phyloP scores from a whole-genome alignment of 2,888 invertebrate species.

The Holacanthella duospinosa region DNA sequence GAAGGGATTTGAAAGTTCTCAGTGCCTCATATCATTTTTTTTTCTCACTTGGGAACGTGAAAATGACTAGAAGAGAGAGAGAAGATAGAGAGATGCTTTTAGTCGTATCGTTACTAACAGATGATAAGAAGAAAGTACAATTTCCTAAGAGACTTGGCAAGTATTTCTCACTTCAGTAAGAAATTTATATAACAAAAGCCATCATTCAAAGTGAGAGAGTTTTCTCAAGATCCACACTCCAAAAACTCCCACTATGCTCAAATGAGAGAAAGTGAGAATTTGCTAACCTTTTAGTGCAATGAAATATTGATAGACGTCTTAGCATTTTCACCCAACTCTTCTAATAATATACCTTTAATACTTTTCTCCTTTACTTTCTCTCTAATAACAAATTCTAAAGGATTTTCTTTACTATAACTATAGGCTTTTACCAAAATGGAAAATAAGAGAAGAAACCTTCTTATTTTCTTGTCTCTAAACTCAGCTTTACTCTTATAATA shows the following conservation, averaged over 20 bases:
- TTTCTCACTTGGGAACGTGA: neutral
- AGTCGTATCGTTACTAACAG: neutral
- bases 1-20: neutral
- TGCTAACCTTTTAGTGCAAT: constrained; percentile 37
- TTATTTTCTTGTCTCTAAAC: too few relatives aligned
- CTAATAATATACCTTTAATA: neutral
- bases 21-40: neutral
- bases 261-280: constrained; percentile 33
- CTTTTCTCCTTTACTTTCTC: neutral
- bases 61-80: neutral
- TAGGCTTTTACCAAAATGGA: too few relatives aligned
- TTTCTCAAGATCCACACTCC: too few relatives aligned
- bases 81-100: constrained; percentile 16
- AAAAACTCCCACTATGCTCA: neutral
- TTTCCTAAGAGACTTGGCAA: constrained; percentile 1
- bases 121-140: neutral
- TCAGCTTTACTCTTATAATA: too few relatives aligned
- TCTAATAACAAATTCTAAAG: too few relatives aligned
- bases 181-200: constrained; percentile 6
- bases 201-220: constrained; percentile 8
- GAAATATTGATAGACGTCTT: constrained; percentile 35
- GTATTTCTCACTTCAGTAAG: constrained; percentile 5
- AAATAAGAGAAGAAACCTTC: too few relatives aligned
- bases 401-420: too few relatives aligned
- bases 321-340: neutral